Percentiles rank a stretch among this genome's conserved stretches.
Evolutionary conservation across 2,888 invertebrate genomes (phyloP).

Genomic region (Epiblema foenella): DNA sequence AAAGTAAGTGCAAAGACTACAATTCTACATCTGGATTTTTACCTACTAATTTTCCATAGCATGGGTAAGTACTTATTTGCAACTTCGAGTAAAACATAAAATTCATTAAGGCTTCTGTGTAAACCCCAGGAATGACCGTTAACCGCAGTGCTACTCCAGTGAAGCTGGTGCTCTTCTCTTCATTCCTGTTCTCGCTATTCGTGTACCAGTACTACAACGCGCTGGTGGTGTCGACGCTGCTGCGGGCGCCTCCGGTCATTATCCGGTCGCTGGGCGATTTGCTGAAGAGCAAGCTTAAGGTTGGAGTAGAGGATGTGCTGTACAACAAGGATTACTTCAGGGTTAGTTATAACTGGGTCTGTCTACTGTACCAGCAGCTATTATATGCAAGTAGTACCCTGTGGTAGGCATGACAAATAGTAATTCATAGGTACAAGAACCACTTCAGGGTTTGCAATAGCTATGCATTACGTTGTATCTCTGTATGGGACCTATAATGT

Average conservation of each 20-base stretch:
- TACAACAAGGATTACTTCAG: conserved; percentile 87
- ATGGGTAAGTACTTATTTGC: too few species aligned
- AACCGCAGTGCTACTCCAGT: conserved; percentile 76
- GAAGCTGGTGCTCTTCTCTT: conserved; percentile 80
- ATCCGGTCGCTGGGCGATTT: conserved; percentile 86
- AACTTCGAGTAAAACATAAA: too few species aligned
- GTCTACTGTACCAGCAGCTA: too few species aligned
- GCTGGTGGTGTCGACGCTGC: conserved; percentile 87
- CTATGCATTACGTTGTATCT: background rate
- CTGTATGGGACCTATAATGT: too few species aligned
- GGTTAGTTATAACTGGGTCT: conserved; percentile 64
- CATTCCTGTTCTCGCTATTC: conserved; percentile 84
- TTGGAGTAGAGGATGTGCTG: conserved; percentile 86
- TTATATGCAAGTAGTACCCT: too few species aligned
- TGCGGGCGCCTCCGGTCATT: conserved; percentile 86
- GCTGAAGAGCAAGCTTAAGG: conserved; percentile 83
- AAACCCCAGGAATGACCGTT: conserved; percentile 70
- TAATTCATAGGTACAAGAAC: too few species aligned
- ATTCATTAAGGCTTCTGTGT: too few species aligned
- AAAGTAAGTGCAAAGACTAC: too few species aligned
- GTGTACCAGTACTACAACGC: conserved; percentile 89
- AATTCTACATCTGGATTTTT: too few species aligned
- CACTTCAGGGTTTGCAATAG: background rate
- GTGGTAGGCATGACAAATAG: too few species aligned
- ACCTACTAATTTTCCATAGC: too few species aligned